A percentile compares a stretch with the other conserved stretches of the same genome.
Conservation (phyloP, 2,113 vertebrate genomes). For the Lepidothrix coronata region DNA sequence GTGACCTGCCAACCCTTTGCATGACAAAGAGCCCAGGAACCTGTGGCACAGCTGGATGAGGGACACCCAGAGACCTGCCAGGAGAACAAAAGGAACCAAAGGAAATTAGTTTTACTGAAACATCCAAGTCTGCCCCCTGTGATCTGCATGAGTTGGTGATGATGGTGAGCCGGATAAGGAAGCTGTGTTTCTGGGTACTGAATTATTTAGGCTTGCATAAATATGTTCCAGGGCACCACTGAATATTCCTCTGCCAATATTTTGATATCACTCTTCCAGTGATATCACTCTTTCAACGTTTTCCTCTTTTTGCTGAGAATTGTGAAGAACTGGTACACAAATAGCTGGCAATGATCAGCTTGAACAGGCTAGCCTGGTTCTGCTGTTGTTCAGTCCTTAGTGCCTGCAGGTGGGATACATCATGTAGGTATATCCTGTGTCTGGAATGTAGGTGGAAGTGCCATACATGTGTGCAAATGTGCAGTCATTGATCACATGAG, state of each 20-base stretch:
- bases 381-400: too few species aligned
- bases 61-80: neutral
- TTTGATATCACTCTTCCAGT: too few species aligned
- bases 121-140: neutral
- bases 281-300: neutral
- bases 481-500: neutral
- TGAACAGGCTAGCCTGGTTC: neutral
- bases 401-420: neutral
- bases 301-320: neutral
- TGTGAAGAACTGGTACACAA: neutral
- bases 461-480: neutral
- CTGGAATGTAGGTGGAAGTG: neutral
- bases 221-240: neutral
- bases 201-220: neutral
- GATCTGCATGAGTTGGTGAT: neutral
- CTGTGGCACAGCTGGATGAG: neutral
- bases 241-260: too few species aligned
- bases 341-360: neutral
- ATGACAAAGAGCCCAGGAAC: neutral
- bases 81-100: neutral
- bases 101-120: neutral
- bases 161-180: neutral
- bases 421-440: too few species aligned
- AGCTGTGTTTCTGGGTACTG: neutral
- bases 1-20: neutral